These are phyloP conservation scores for Uromys caudimaculatus DNA, from an alignment of 2,797 vertebrate species.

Conservation along the genomic window DNA sequence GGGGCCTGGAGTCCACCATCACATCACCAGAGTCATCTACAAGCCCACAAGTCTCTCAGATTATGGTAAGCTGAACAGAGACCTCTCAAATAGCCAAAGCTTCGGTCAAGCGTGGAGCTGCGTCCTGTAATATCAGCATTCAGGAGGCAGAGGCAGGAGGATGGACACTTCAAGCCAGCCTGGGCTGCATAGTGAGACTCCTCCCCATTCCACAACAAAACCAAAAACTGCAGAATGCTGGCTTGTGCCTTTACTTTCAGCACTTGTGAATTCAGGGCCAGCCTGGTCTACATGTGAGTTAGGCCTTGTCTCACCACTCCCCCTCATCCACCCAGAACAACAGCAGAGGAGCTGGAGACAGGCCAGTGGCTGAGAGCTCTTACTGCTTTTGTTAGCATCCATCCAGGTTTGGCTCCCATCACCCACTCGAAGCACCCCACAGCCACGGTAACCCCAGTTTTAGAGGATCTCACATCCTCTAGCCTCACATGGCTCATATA, in stretches of 20 bases:
- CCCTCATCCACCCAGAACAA: not conserved
- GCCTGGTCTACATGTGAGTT: not conserved
- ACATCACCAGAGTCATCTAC: not conserved
- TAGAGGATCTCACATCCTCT: not conserved
- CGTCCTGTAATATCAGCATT: not conserved
- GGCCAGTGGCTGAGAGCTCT: not conserved
- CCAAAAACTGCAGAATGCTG: not conserved
- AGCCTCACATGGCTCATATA: no score
- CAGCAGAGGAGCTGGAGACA: not conserved
- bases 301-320: not conserved
- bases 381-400: not conserved
- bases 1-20: not conserved
- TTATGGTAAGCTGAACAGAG: not conserved
- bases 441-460: no score
- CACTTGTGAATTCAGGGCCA: not conserved
- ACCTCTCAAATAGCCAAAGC: not conserved
- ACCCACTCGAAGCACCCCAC: not conserved
- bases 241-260: not conserved
- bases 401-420: not conserved
- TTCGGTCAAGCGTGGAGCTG: not conserved
- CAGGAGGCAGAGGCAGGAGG: not conserved
- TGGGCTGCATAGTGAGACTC: not conserved
- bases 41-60: not conserved
- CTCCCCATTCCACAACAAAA: not conserved
- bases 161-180: not conserved